These are phyloP conservation scores for Nudaria mundana DNA, from an alignment of 2,888 invertebrate genomes.

Conservation along the genomic window DNA sequence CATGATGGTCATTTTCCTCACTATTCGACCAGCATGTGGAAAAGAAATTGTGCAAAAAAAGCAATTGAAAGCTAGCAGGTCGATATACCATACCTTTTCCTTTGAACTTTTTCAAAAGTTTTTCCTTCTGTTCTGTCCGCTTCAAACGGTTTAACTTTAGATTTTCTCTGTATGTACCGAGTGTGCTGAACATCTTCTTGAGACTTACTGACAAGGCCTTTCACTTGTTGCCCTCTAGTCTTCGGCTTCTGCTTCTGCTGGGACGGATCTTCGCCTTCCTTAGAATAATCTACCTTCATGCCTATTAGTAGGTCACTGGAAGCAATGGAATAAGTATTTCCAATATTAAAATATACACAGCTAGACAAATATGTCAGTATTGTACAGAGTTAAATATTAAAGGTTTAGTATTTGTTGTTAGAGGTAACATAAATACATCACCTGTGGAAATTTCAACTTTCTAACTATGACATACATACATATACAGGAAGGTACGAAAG, in stretches of 20 bases:
- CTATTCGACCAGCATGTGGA: no score
- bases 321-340: background rate
- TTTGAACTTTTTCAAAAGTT: constrained; percentile 2
- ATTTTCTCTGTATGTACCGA: constrained; percentile 44
- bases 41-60: no score
- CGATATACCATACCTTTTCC: constrained; percentile 7
- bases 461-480: no score
- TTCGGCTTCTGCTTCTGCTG: constrained; percentile 44
- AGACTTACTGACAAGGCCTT: constrained; percentile 63
- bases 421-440: no score
- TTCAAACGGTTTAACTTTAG: constrained; percentile 1
- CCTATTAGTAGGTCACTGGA: constrained; percentile 86
- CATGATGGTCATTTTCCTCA: no score
- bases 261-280: constrained; percentile 48
- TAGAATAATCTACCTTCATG: constrained; percentile 87
- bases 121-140: background rate
- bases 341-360: background rate
- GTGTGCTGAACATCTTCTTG: constrained; percentile 38
- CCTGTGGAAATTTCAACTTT: no score
- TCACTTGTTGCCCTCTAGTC: constrained; percentile 79
- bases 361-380: no score
- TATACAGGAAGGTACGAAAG: no score
- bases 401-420: no score
- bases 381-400: no score
- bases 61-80: no score